Conservation (phyloP, 2,113 vertebrate genomes). For the Chloebia gouldiae region DNA sequence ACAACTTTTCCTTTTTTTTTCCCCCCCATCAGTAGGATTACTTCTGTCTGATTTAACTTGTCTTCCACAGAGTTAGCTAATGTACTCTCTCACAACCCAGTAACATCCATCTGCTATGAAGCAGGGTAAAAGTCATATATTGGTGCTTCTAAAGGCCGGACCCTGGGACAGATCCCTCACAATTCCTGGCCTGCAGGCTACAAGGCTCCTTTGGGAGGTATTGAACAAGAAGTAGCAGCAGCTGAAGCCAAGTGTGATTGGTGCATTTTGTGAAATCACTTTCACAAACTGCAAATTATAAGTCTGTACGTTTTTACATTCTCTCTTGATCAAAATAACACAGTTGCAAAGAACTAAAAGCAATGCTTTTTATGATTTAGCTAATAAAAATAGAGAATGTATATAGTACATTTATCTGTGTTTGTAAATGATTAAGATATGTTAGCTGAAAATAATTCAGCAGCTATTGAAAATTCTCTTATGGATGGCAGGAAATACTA, state of each 20-base stretch:
- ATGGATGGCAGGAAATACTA: background rate
- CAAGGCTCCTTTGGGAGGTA: background rate
- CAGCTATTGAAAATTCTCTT: background rate
- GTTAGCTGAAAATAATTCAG: background rate
- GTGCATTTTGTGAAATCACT: background rate
- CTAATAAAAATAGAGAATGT: background rate
- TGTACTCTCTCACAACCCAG: background rate
- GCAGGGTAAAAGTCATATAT: background rate
- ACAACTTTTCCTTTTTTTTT: background rate
- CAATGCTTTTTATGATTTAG: background rate
- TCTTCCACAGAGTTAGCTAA: background rate
- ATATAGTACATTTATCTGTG: background rate
- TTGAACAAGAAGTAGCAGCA: background rate
- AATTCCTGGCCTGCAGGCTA: background rate
- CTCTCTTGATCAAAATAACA: background rate
- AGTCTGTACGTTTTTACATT: background rate
- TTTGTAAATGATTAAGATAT: background rate
- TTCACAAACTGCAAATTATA: background rate
- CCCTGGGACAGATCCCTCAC: background rate
- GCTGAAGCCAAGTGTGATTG: background rate
- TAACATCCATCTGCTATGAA: background rate
- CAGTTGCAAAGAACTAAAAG: background rate
- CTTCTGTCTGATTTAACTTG: background rate
- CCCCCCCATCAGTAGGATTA: background rate
- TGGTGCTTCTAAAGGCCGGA: background rate